phyloP scores from a whole-genome alignment of 2,888 invertebrate genomes.

The Drosophila rubida region DNA sequence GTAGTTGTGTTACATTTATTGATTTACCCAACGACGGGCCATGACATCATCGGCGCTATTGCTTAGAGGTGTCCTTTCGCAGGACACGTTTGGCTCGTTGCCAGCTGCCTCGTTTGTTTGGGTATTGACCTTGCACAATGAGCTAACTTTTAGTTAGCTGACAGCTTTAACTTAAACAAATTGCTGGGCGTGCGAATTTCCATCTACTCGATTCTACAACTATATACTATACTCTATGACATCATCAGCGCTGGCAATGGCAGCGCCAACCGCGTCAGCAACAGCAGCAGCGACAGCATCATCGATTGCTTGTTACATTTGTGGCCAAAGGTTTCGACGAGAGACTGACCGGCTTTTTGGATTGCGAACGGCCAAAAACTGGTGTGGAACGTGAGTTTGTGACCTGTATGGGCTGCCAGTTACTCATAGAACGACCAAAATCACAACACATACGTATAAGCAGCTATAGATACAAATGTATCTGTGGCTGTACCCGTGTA shows the following conservation, averaged over 20 bases:
- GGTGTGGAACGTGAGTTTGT: conserved; percentile 72
- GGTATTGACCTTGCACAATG: conserved; percentile 64
- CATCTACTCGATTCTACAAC: conserved; percentile 24
- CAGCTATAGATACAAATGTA: conserved; percentile 12
- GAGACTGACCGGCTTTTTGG: conserved; percentile 45
- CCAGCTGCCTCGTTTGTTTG: conserved; percentile 9
- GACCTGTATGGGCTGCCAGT: conserved; percentile 42
- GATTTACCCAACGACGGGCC: background rate
- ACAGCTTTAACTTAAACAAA: conserved; percentile 38
- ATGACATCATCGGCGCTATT: conserved; percentile 17
- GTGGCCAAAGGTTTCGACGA: conserved; percentile 14
- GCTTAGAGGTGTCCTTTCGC: conserved; percentile 16
- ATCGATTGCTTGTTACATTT: conserved; percentile 55
- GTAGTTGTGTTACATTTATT: conserved; percentile 33
- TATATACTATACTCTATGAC: conserved; percentile 49
- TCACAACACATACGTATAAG: conserved; percentile 17
- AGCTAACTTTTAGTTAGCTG: conserved; percentile 27
- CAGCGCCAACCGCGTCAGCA: conserved; percentile 9
- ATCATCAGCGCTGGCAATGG: conserved; percentile 57
- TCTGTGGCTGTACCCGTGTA: conserved; percentile 17
- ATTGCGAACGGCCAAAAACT: conserved; percentile 46
- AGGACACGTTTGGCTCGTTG: conserved; percentile 27
- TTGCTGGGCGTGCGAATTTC: conserved; percentile 46
- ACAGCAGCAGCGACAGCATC: conserved; percentile 36
- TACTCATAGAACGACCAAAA: conserved; percentile 60